Conservation (phyloP, 1,140 invertebrate species). For the Solenopsis invicta region DNA sequence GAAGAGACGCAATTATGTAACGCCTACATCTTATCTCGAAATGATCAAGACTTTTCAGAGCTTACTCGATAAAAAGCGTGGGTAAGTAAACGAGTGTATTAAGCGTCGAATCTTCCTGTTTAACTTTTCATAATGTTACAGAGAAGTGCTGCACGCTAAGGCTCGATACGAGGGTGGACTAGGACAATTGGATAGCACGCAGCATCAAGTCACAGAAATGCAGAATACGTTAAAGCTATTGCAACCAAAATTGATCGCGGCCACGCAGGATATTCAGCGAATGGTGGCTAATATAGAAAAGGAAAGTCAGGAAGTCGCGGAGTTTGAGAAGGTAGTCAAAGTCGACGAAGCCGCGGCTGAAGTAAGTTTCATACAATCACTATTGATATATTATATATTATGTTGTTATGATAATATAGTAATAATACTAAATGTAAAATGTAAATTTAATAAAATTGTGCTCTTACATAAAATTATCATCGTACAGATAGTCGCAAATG, state of each 20-base stretch:
- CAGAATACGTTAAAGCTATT: constrained; percentile 94
- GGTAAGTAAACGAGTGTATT: constrained; percentile 28
- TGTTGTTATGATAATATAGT: constrained; percentile 10
- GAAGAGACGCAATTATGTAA: constrained; percentile 95
- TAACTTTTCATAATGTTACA: constrained; percentile 73
- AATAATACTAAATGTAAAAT: background rate
- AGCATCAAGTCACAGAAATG: constrained; percentile 94
- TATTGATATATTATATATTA: background rate
- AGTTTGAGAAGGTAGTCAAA: constrained; percentile 90
- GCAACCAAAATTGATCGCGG: constrained; percentile 95
- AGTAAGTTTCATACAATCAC: constrained; percentile 63
- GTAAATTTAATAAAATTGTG: constrained; percentile 33
- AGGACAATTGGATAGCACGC: constrained; percentile 94
- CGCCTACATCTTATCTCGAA: constrained; percentile 97
- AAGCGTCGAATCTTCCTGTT: background rate
- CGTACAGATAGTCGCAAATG: constrained; percentile 87
- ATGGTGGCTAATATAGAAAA: constrained; percentile 93
- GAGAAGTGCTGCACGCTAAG: constrained; percentile 89
- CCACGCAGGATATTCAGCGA: constrained; percentile 94
- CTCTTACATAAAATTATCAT: background rate
- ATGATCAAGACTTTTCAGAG: constrained; percentile 96
- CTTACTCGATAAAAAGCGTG: constrained; percentile 90
- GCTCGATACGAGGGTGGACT: constrained; percentile 94
- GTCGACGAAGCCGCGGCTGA: constrained; percentile 89
- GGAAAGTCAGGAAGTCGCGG: constrained; percentile 94